Evolutionary conservation across 2,113 vertebrate genomes (phyloP), one percentile per base, ranked within the genome.

Genomic region (Atlantisia rogersi): DNA sequence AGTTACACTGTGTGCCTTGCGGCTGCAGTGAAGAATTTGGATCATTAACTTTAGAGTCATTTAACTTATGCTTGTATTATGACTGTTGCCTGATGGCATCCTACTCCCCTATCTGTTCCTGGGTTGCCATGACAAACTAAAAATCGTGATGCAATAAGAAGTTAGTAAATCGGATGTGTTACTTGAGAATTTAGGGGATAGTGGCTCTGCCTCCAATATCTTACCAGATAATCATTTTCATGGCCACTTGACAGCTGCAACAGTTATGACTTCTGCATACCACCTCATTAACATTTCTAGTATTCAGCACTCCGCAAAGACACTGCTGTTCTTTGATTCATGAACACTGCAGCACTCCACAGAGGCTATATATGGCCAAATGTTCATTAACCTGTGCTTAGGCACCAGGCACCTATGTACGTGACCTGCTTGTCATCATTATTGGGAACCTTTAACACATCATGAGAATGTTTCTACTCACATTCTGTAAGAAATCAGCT

Each of bases 41-140:
- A 70, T 93, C 90, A 74, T 96, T 96, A 96, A 94, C 79, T 95
- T 94, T 64, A 93, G 64, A 92, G 64, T 55, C 82, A 32, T 92
- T 94, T 94, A 78, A 95, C 85, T 94, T 93, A 94, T 81, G 92
- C 69, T 95, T 88, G 28, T 58, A 44, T 94, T 93, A 82, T 68
- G 79, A 95, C 44, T 95, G 85, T 82, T 92, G 90, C 76, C 82
- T 90, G 56, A 52, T 75, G 55, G 53, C 88, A 88, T 86, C 68
- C 56, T 67, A 28, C 75, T 92, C 65, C 44, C 53, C 55, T 78
- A 16, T 88, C 82, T 88, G 39, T 42, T 95, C 35, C 46, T 67
- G 70, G 82, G 85, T 92, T 97, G 64, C 90, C 73, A 90, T 81
- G 92, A 93, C 68, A 90, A 92, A 81, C 73, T 44, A 64, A 88